phyloP scores from a whole-genome alignment of 2,888 invertebrate genomes.

The Oscheius onirici region DNA sequence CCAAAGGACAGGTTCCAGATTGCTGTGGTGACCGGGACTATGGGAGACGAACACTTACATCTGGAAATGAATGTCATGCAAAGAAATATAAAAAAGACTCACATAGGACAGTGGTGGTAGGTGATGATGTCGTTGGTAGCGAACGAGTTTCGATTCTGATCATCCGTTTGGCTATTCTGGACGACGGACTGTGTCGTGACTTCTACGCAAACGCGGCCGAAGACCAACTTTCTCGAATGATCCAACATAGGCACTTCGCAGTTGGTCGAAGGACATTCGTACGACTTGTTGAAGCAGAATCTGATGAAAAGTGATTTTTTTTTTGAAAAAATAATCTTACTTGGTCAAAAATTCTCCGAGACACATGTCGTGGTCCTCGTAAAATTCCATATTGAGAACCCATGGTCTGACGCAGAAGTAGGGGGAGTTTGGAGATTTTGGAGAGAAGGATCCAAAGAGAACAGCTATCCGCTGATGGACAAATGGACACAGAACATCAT shows the following conservation, averaged over 20 bases:
- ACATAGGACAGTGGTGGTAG: conserved; percentile 67
- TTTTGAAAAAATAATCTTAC: conserved; percentile 28
- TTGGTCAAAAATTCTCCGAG: conserved; percentile 88
- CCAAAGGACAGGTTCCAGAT: conserved; percentile 88
- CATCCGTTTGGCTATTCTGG: conserved; percentile 29
- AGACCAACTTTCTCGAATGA: conserved; percentile 85
- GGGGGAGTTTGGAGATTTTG: conserved; percentile 78
- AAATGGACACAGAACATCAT: conserved; percentile 73
- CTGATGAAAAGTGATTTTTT: too few relatives aligned
- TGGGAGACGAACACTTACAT: conserved; percentile 78
- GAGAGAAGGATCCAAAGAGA: conserved; percentile 79
- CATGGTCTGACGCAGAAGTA: conserved; percentile 88
- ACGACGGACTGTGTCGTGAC: conserved; percentile 61
- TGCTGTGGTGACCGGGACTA: conserved; percentile 82
- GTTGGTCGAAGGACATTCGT: conserved; percentile 83
- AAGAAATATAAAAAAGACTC: too few relatives aligned
- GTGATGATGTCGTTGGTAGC: conserved; percentile 51
- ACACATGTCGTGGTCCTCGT: conserved; percentile 90
- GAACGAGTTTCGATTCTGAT: conserved; percentile 29
- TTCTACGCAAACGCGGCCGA: conserved; percentile 55
- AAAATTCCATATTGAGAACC: conserved; percentile 92
- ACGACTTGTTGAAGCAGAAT: conserved; percentile 78
- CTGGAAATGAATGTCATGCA: too few relatives aligned
- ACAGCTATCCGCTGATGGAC: conserved; percentile 84
- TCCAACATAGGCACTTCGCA: conserved; percentile 87